Evolutionary conservation across 64 coral and sea anemone species (phyloP).

Genomic region (Montipora cactus): DNA sequence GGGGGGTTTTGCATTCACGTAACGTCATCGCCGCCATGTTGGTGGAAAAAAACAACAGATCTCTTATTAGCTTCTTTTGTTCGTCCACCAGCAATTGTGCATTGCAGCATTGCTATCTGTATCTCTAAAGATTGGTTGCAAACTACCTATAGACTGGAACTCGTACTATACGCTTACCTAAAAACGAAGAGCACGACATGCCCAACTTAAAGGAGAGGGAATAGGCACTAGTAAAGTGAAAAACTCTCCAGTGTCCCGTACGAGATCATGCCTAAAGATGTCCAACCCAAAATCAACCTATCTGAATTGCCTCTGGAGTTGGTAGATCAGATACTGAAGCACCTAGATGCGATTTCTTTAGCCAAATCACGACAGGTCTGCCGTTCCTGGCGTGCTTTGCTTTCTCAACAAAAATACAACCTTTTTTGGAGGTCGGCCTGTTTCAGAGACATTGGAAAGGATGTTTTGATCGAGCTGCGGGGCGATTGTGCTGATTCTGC

Average conservation of each 20-base stretch:
- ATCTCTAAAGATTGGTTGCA: no score
- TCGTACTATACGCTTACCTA: no score
- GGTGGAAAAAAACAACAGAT: no score
- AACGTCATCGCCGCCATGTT: no score
- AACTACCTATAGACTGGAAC: no score
- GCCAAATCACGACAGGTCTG: constrained; percentile 84
- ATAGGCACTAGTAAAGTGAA: background rate
- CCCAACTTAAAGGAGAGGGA: no score
- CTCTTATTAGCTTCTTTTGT: no score
- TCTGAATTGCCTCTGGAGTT: constrained; percentile 76
- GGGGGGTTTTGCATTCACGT: no score
- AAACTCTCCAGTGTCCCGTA: background rate
- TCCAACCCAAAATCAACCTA: background rate
- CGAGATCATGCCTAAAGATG: background rate
- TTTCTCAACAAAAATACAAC: constrained; percentile 63
- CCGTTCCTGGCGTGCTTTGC: constrained; percentile 75
- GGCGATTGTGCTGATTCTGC: constrained; percentile 19
- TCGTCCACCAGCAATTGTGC: no score
- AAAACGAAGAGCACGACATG: no score
- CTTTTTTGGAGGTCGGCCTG: constrained; percentile 75
- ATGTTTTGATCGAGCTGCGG: constrained; percentile 70
- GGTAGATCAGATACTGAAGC: constrained; percentile 73
- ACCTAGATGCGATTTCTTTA: constrained; percentile 82
- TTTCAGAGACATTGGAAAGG: constrained; percentile 55
- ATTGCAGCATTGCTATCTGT: no score